Evolutionary conservation across 2,888 invertebrate genomes (phyloP), one percentile per base, ranked within the genome.

Genomic region (Parascotia fuliginaria): DNA sequence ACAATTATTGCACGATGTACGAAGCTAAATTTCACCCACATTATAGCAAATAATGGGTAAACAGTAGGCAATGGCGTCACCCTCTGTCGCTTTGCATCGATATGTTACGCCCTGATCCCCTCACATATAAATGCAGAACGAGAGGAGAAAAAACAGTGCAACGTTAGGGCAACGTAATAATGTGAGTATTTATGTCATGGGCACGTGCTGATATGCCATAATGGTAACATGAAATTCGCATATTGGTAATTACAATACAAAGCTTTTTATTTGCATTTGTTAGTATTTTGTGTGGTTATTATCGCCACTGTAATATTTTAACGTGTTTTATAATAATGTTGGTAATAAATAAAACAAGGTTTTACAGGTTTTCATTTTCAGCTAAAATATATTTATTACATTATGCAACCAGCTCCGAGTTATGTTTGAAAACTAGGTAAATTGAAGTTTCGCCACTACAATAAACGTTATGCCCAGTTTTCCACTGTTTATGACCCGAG

Each of bases 11-110:
- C 75, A 64, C 77, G 81, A 75, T 81, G 82, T 77, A 81, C 81
- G 82, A 82, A 83, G 87, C 86, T 82, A 84, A 87, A 91, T 90
- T 91, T 90, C 87, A 89, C 86, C 88, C 88, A 88, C 87, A 89
- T 91, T 89, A 91, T 85, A 81, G 82, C 87, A 86, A 89, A 91
- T 91, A 90, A 90, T 91, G 80, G 88, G 81, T 68, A 87, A 87
- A 89, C 86, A 85, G 90, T 83, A 82, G 88, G 85, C 86, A 77
- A 73, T 74, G 69, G 60, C 71, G 76, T 78, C 86, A 81, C 90
- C 89, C 89, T 83, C 76, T 72, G 64, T 70, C 74, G 73, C 73
- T 73, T 77, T 80, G 80, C 78, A 78, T 76, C 87, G 87, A 87
- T 87, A 85, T 81, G 88, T 85, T 84, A 86, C 89, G 88, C 87